Base-by-base conservation (phyloP, 2,797 vertebrate genomes). In the Saguinus oedipus region DNA sequence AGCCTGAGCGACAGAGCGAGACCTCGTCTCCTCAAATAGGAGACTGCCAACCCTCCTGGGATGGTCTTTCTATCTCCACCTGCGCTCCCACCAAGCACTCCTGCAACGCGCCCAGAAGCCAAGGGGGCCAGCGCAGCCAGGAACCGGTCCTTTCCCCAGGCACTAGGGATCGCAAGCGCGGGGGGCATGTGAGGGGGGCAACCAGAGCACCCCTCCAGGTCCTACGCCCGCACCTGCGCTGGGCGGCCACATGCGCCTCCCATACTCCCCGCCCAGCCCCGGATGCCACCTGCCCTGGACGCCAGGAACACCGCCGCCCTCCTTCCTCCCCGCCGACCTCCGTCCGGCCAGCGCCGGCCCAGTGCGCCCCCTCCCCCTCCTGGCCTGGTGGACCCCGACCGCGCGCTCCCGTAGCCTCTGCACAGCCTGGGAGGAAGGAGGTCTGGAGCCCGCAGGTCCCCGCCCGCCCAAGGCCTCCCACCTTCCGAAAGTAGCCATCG, bases 401-500 rank as follows among this genome's bases (percentile, higher is more conserved):
- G 19, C 64, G 57, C 42, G 27, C 86, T 36, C 72, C 30, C 24
- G 39, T 46, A 22, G 22, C 59, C 64, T 70, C 76, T 46, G 36
- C 50, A 5, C 68, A 12, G 46, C 42, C 24, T 1, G 26, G 53
- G 3, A 14, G 75, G 6, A 24, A 27, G 19, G 33, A 19, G 59
- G 30, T 14, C 24, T 14, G 68, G 30, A 12, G 13, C 81, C 75
- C 57, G 27, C 55, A 59, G 14, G 46, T 30, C 12, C 36, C 86
- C 48, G 17, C 82, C 48, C 2, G 44, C 72, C 48, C 39, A 9
- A 30, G 39, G 57, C 30, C 5, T 7, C 98, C 39, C 87, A 98
- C 98, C 98, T 98, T 99, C 78, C 98, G 98, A 98, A 98, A 99
- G 96, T 98, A 98, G 93, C 97, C 44, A 4, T 98, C 97, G 44